Percentiles rank a stretch among this genome's conserved stretches.
Evolutionary conservation across 2,888 invertebrate genomes (phyloP).

Genomic region (Ernsta delagoae): DNA sequence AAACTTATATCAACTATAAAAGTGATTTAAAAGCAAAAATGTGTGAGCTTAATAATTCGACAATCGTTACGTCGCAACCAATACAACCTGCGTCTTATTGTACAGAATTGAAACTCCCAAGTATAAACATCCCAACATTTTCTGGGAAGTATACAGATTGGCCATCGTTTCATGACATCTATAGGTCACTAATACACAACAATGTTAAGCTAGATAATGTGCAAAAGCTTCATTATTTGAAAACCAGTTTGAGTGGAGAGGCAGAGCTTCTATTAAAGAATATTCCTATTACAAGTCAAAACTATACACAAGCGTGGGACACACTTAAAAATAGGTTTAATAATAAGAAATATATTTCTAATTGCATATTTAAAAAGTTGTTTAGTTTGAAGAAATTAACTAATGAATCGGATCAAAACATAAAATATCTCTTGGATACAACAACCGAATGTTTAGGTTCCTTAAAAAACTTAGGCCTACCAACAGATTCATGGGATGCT

Average conservation of each 20-base stretch:
- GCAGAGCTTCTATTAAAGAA: conserved; percentile 13
- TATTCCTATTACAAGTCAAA: conserved; percentile 4
- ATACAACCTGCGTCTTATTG: neutral
- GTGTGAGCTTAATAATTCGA: neutral
- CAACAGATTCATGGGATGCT: conserved; percentile 31
- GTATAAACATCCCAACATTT: conserved; percentile 2
- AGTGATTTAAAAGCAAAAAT: conserved; percentile 6
- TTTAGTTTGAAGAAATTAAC: conserved; percentile 26
- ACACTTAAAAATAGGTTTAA: conserved; percentile 14
- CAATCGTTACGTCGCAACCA: neutral
- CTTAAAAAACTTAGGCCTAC: conserved; percentile 28
- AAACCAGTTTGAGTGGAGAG: conserved; percentile 13
- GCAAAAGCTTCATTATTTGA: conserved; percentile 13
- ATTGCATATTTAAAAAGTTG: conserved; percentile 33
- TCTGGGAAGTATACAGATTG: neutral
- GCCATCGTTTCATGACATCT: neutral
- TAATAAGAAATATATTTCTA: conserved; percentile 31
- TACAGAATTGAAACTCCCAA: neutral
- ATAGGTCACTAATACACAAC: neutral
- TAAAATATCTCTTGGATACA: conserved; percentile 35
- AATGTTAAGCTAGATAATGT: neutral
- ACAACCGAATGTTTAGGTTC: conserved; percentile 30
- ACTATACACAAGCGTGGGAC: neutral
- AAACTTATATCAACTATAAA: neutral
- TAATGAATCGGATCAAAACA: conserved; percentile 15